These are phyloP conservation scores for Lithophane semibrunnea DNA, from an alignment of 2,888 invertebrate species.

Conservation along the genomic window DNA sequence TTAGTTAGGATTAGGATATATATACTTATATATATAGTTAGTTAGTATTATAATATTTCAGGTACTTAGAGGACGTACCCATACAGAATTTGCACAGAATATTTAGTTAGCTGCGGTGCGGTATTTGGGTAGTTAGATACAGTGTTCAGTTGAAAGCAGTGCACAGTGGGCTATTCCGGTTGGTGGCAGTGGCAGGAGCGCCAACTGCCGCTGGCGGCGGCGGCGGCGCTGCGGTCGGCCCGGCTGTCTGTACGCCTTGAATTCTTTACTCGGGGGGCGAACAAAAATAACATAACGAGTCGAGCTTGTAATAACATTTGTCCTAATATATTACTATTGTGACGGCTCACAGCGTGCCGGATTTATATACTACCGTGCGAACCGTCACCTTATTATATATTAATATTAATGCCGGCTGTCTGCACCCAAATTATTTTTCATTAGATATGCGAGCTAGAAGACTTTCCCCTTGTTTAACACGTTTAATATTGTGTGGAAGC, in stretches of 20 bases:
- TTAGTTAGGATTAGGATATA: no score
- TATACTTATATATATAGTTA: no score
- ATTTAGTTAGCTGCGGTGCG: slow-evolving; percentile 13
- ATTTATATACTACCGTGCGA: slow-evolving; percentile 87
- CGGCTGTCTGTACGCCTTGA: slow-evolving; percentile 73
- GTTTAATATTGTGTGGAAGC: slow-evolving; percentile 78
- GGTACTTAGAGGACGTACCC: not conserved
- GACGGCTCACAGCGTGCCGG: slow-evolving; percentile 84
- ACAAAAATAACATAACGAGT: slow-evolving; percentile 89
- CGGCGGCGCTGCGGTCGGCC: slow-evolving; percentile 52
- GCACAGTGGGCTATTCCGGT: slow-evolving; percentile 49
- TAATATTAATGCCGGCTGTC: slow-evolving; percentile 86
- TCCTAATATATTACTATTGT: slow-evolving; percentile 89
- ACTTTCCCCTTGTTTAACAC: slow-evolving; percentile 73
- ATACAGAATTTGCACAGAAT: slow-evolving; percentile 3
- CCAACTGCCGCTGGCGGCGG: slow-evolving; percentile 56
- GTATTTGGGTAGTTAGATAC: slow-evolving; percentile 23
- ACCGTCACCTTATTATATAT: slow-evolving; percentile 87
- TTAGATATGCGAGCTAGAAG: slow-evolving; percentile 78
- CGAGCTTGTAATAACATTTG: slow-evolving; percentile 89
- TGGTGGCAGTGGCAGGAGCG: slow-evolving; percentile 33
- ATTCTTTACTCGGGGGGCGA: slow-evolving; percentile 79
- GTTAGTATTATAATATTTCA: no score
- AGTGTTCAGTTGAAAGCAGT: slow-evolving; percentile 28
- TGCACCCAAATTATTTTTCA: slow-evolving; percentile 85